Evolutionary conservation across 2,797 vertebrate genomes (phyloP).

Genomic region (Peromyscus attwateri): DNA sequence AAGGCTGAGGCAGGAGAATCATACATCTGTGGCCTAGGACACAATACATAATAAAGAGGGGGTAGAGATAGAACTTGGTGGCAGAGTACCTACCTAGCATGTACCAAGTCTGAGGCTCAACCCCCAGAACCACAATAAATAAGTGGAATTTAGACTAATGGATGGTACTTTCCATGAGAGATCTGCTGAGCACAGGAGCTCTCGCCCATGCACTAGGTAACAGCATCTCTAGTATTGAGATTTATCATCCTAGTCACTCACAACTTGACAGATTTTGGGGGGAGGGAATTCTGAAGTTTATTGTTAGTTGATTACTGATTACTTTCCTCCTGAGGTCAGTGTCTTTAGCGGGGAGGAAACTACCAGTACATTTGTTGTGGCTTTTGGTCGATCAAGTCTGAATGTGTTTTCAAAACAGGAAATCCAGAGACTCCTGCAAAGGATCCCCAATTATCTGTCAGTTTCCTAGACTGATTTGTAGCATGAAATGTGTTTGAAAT

Average conservation of each 20-base stretch:
- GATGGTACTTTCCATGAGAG: neutral
- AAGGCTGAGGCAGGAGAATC: neutral
- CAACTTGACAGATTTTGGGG: conserved; percentile 38
- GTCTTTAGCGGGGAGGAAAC: conserved; percentile 67
- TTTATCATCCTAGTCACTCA: conserved; percentile 8
- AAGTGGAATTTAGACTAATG: conserved; percentile 30
- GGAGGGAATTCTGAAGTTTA: conserved; percentile 44
- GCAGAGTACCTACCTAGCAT: neutral
- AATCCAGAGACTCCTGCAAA: conserved; percentile 72
- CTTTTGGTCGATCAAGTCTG: conserved; percentile 78
- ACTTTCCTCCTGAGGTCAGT: conserved; percentile 65
- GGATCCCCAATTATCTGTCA: conserved; percentile 57
- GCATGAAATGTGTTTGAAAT: conserved; percentile 16
- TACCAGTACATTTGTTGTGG: conserved; percentile 72
- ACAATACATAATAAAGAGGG: neutral
- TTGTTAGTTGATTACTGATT: conserved; percentile 55
- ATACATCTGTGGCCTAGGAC: neutral
- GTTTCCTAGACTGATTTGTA: conserved; percentile 58
- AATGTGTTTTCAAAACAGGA: conserved; percentile 82
- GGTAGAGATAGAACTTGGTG: neutral
- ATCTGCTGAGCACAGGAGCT: conserved; percentile 34
- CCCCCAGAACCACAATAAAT: neutral
- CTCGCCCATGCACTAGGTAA: neutral
- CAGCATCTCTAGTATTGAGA: neutral
- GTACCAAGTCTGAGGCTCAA: neutral